Evolutionary conservation across 2,113 vertebrate species (phyloP).

Genomic region (Cygnus atratus): DNA sequence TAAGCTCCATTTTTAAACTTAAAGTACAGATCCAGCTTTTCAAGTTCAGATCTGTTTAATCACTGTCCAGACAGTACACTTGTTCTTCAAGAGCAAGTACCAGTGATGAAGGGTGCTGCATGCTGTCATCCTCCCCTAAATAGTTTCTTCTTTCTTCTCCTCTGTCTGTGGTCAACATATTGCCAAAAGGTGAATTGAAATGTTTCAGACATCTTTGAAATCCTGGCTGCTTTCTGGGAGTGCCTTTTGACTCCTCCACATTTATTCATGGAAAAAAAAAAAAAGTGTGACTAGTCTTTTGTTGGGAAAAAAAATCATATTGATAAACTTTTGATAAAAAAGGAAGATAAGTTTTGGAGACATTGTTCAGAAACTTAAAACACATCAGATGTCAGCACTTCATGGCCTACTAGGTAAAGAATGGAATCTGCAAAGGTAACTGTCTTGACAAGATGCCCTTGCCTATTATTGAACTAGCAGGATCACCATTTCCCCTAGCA

Average conservation of each 20-base stretch:
- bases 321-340: background rate
- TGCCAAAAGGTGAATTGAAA: background rate
- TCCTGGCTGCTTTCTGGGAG: background rate
- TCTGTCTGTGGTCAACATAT: background rate
- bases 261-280: background rate
- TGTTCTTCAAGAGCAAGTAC: background rate
- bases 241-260: background rate
- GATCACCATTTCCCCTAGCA: slow-evolving; percentile 16
- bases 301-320: background rate
- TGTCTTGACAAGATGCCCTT: slow-evolving; percentile 1
- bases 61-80: background rate
- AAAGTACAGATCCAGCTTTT: background rate
- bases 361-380: slow-evolving; percentile 54
- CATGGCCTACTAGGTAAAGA: background rate
- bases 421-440: slow-evolving; percentile 22
- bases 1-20: background rate
- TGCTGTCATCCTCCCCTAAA: rapidly evolving
- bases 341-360: background rate
- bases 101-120: rapidly evolving
- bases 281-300: background rate
- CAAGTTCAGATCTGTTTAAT: background rate
- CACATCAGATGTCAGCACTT: background rate
- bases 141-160: background rate
- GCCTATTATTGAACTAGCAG: slow-evolving; percentile 14
- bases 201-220: background rate